Evolutionary conservation across 1,140 invertebrate genomes (phyloP).

Genomic region (Centruroides vittatus): DNA sequence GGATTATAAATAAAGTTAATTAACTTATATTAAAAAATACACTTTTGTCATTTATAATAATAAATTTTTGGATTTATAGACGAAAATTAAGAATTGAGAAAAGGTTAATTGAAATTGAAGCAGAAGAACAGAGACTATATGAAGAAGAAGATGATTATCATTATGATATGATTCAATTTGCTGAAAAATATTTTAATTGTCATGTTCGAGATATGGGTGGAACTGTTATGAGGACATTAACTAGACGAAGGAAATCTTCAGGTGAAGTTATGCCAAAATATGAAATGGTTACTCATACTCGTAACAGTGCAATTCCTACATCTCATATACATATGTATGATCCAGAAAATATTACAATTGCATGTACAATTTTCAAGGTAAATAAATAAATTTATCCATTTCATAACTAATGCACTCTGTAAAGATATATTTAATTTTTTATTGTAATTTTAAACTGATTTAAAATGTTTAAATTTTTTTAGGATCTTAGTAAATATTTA

Average conservation of each 20-base stretch:
- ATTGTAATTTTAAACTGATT: no score
- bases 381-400: conserved; percentile 21
- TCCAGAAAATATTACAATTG: conserved; percentile 78
- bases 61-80: conserved; percentile 24
- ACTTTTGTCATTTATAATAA: not conserved
- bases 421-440: no score
- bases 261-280: conserved; percentile 59
- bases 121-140: conserved; percentile 38
- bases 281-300: conserved; percentile 83
- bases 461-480: not conserved
- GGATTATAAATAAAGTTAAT: no score
- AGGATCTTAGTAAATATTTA: conserved; percentile 77
- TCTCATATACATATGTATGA: conserved; percentile 81
- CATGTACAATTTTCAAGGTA: conserved; percentile 80
- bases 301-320: conserved; percentile 72
- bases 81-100: conserved; percentile 68
- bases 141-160: conserved; percentile 36
- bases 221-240: conserved; percentile 77
- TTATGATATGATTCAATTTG: conserved; percentile 82
- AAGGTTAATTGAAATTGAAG: conserved; percentile 60
- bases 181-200: conserved; percentile 81
- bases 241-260: conserved; percentile 34
- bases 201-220: conserved; percentile 70
- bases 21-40: no score
- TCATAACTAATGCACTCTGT: no score